These are phyloP conservation scores for Perodicticus potto DNA, from an alignment of 2,797 vertebrate genomes.

Conservation along the genomic window DNA sequence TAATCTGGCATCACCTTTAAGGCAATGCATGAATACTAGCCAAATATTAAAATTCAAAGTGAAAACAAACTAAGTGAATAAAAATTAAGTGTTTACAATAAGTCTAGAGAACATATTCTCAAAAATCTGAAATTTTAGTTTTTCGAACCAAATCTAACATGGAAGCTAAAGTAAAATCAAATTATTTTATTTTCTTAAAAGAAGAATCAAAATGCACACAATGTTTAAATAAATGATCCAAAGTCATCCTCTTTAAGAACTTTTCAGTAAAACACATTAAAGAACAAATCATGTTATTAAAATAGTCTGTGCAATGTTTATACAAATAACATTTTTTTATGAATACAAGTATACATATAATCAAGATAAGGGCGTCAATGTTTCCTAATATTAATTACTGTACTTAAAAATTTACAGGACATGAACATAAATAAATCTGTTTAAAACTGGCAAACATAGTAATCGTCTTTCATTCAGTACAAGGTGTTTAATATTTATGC, in stretches of 20 bases:
- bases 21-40: constrained; percentile 84
- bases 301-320: constrained; percentile 89
- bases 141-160: constrained; percentile 86
- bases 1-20: constrained; percentile 86
- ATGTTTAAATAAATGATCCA: constrained; percentile 86
- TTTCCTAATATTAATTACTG: constrained; percentile 88
- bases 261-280: constrained; percentile 86
- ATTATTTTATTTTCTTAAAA: not conserved
- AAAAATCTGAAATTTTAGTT: constrained; percentile 79
- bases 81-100: constrained; percentile 72
- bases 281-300: constrained; percentile 88
- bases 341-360: constrained; percentile 93
- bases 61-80: constrained; percentile 84
- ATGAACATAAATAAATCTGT: constrained; percentile 97
- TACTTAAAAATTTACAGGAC: constrained; percentile 92
- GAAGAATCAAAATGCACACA: constrained; percentile 86
- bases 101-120: constrained; percentile 37
- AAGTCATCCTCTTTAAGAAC: constrained; percentile 84
- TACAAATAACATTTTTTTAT: constrained; percentile 91
- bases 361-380: constrained; percentile 88
- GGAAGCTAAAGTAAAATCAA: constrained; percentile 77
- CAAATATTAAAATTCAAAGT: constrained; percentile 83
- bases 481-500: constrained; percentile 84
- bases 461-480: constrained; percentile 90
- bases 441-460: constrained; percentile 94